Evolutionary conservation across 2,113 vertebrate genomes (phyloP).

Genomic region (Verasper variegatus): DNA sequence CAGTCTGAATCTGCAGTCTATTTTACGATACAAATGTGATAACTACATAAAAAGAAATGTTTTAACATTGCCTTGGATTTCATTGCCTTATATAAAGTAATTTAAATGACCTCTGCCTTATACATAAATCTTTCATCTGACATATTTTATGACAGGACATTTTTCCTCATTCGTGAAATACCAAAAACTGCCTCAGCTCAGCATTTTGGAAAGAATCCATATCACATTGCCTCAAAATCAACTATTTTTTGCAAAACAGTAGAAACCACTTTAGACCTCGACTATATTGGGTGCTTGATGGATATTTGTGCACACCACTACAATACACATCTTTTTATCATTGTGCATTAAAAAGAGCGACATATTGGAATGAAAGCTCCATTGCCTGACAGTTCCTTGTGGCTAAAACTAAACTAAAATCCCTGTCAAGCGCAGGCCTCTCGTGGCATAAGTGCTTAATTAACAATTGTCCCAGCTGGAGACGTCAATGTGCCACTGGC

Average conservation of each 20-base stretch:
- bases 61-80: too few relatives aligned
- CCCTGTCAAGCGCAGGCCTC: constrained; percentile 34
- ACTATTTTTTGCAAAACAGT: background rate
- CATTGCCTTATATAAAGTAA: too few relatives aligned
- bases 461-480: constrained; percentile 51
- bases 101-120: too few relatives aligned
- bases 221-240: background rate
- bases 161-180: background rate
- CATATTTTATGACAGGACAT: background rate
- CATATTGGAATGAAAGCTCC: background rate
- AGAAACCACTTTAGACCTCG: background rate
- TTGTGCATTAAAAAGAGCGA: background rate
- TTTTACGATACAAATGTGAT: too few relatives aligned
- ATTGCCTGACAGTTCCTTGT: background rate
- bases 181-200: background rate
- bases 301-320: background rate
- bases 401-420: background rate
- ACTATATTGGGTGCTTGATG: too few relatives aligned
- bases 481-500: constrained; percentile 17
- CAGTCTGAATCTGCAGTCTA: too few relatives aligned
- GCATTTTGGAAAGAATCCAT: background rate
- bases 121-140: too few relatives aligned
- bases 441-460: constrained; percentile 50
- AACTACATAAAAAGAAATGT: too few relatives aligned
- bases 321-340: background rate